Percentiles rank a stretch among this genome's conserved stretches.
Evolutionary conservation across 2,797 vertebrate species (phyloP).

Genomic region (Hydrocynus forskahlii): DNA sequence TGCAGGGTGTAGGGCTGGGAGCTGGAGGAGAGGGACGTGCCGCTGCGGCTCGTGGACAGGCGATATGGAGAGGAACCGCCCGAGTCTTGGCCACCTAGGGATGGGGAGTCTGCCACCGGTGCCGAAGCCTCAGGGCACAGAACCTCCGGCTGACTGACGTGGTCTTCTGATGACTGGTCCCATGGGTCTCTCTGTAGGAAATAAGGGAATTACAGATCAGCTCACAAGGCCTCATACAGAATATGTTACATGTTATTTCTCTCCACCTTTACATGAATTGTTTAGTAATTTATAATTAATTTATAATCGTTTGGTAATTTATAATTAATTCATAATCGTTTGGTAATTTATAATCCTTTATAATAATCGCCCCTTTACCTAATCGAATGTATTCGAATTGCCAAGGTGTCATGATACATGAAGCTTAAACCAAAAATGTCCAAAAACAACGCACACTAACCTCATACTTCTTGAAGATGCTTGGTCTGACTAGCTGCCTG

Average conservation of each 20-base stretch:
- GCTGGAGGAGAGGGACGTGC: slow-evolving; percentile 59
- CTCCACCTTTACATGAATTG: not conserved
- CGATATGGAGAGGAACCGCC: slow-evolving; percentile 69
- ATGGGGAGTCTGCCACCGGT: slow-evolving; percentile 60
- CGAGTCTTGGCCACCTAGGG: slow-evolving; percentile 70
- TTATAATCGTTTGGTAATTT: too few species aligned
- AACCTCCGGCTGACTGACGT: slow-evolving; percentile 72
- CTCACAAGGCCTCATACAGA: not conserved
- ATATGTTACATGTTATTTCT: not conserved
- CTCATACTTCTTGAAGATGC: too few species aligned
- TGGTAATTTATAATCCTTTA: too few species aligned
- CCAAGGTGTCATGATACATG: too few species aligned
- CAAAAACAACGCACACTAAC: too few species aligned
- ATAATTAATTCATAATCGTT: too few species aligned
- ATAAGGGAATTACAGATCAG: slow-evolving; percentile 8
- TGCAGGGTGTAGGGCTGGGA: slow-evolving; percentile 78
- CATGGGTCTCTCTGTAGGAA: slow-evolving; percentile 81
- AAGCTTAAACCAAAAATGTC: too few species aligned
- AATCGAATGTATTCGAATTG: too few species aligned
- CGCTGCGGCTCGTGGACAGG: slow-evolving; percentile 67
- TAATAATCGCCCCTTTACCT: too few species aligned
- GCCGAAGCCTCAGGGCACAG: slow-evolving; percentile 71
- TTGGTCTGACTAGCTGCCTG: too few species aligned
- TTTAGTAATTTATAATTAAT: too few species aligned
- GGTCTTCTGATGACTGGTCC: slow-evolving; percentile 77